Evolutionary conservation across 2,113 vertebrate genomes (phyloP).

Genomic region (Tricholaema leucomelas): DNA sequence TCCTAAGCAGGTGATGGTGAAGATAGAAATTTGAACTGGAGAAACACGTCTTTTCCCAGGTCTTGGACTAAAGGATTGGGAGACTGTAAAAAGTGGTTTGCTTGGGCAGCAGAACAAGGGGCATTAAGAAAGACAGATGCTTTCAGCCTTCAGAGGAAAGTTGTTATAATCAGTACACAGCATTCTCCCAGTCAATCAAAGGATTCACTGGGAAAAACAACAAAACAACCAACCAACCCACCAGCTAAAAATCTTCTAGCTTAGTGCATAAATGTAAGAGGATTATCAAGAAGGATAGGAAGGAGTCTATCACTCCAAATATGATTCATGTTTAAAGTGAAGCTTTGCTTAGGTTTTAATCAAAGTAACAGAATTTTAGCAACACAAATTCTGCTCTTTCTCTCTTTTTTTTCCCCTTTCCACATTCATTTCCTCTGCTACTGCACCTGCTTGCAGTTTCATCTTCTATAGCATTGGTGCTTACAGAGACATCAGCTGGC

Average conservation of each 20-base stretch:
- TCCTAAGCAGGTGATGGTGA: slow-evolving; percentile 54
- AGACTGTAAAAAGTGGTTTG: slow-evolving; percentile 62
- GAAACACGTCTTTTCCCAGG: slow-evolving; percentile 72
- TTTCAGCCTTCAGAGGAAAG: slow-evolving; percentile 70
- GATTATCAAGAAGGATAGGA: slow-evolving; percentile 69
- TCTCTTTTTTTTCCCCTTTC: slow-evolving; percentile 28
- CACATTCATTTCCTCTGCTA: slow-evolving; percentile 68
- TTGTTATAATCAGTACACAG: slow-evolving; percentile 65
- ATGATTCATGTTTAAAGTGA: slow-evolving; percentile 71
- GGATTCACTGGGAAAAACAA: slow-evolving; percentile 13
- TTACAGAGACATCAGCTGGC: slow-evolving; percentile 83
- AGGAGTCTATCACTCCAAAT: slow-evolving; percentile 62
- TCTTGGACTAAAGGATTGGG: slow-evolving; percentile 56
- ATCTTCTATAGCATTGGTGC: slow-evolving; percentile 77
- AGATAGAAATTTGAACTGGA: slow-evolving; percentile 24
- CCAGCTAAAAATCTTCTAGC: too few relatives aligned
- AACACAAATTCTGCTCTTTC: slow-evolving; percentile 77
- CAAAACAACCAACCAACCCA: too few relatives aligned
- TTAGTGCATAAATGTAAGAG: slow-evolving; percentile 63
- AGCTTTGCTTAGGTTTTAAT: slow-evolving; percentile 76
- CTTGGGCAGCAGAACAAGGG: slow-evolving; percentile 1
- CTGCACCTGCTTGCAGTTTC: slow-evolving; percentile 84
- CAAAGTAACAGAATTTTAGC: slow-evolving; percentile 75
- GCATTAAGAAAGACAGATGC: slow-evolving; percentile 74
- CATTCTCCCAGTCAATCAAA: slow-evolving; percentile 67